Conservation (phyloP, 2,113 vertebrate species). For the Dasyornis broadbenti region DNA sequence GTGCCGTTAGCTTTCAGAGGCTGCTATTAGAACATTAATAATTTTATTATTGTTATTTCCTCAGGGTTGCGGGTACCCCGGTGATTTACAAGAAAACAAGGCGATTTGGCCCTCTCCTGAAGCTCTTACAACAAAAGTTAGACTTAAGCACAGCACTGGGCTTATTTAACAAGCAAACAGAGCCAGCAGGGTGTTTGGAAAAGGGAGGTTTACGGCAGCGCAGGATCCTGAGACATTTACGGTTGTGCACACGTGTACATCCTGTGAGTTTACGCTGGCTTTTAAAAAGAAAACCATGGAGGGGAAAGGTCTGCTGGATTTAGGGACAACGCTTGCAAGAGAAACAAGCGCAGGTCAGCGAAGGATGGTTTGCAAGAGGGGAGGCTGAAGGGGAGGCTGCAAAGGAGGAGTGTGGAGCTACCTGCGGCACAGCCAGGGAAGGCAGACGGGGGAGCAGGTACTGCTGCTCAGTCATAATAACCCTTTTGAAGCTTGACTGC, state of each 20-base stretch:
- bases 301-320: not conserved
- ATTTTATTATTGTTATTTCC: conserved; percentile 45
- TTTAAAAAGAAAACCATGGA: not conserved
- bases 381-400: not conserved
- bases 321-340: not conserved
- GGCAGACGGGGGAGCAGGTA: not conserved
- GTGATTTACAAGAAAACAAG: conserved; percentile 37
- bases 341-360: rapidly evolving
- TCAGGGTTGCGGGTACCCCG: not conserved
- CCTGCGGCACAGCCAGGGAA: not conserved
- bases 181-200: conserved; percentile 39
- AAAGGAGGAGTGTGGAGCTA: not conserved
- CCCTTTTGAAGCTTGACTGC: conserved; percentile 40
- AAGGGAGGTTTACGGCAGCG: conserved; percentile 38
- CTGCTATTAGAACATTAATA: conserved; percentile 42
- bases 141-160: conserved; percentile 46
- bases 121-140: conserved; percentile 25
- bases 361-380: not conserved
- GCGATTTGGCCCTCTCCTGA: conserved; percentile 1
- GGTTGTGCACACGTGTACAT: not conserved
- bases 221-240: not conserved
- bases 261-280: not conserved
- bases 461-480: conserved; percentile 30
- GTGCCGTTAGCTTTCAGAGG: not conserved
- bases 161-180: conserved; percentile 57